Base-by-base conservation (phyloP, 2,888 invertebrate species). In the Drosophila nigricruria region DNA sequence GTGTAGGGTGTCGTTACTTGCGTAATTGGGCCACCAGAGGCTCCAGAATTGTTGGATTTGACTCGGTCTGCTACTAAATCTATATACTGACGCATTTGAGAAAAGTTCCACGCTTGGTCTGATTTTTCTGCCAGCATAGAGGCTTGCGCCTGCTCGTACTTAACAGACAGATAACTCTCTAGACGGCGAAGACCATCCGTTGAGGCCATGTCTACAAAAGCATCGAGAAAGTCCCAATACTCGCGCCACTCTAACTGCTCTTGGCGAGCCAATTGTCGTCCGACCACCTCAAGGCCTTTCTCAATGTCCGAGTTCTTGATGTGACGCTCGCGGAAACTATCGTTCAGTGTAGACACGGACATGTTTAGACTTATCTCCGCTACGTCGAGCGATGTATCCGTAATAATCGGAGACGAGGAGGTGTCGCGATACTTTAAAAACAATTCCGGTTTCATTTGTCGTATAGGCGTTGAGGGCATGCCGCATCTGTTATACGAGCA, bases 201-300 rank as follows among this genome's bases (percentile, higher is more conserved):
- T 0, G 96, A 94, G 0, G 96, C 93, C 8, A 99, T 94, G 92
- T 99, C 96, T 0, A 96, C 94, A 92, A 97, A 98, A 2, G 95
- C 94, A 80, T 96, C 96, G 16, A 98, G 93, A 91, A 98, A 98
- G 8, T 96, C 96, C 98, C 98, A 99, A 93, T 97, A 97, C 90
- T 99, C 98, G 71, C 95, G 96, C 98, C 98, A 98, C 12, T 95
- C 94, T 0, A 97, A 94, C 60, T 96, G 94, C 91, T 95, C 94
- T 91, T 96, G 94, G 73, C 95, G 94, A 0, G 97, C 97, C 73
- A 92, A 61, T 60, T 92, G 95, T 94, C 96, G 94, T 73, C 97
- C 98, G 45, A 97, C 95, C 81, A 95, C 93, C 92, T 98, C 98
- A n/a, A 98, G 93, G 0, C 98, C 98, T 91, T 98, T 98, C 66